Base-by-base conservation (phyloP, 2,113 vertebrate species). In the Salvator merianae region DNA sequence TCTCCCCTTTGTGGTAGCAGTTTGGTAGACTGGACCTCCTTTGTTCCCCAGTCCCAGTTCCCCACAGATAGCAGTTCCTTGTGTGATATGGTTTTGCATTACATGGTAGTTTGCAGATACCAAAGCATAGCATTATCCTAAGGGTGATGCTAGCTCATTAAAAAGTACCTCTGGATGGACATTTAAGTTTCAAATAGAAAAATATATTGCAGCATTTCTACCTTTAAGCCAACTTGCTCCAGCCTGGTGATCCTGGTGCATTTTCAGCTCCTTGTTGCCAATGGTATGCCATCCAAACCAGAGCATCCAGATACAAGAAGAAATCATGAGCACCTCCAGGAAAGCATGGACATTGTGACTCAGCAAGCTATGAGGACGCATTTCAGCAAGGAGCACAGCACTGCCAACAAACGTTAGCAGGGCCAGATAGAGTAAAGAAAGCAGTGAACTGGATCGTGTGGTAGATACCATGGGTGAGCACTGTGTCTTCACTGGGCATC, bases 171-270 rank as follows among this genome's bases (percentile, higher is more conserved):
- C 7, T 7, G 38, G 36, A 24, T 10, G 22, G 3, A 10, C 22
- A 28, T 73, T 13, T 24, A 26, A 24, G 24, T 28, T 28, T 22
- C 43, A 59, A 59, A 20, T 20, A 59, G 55, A 59, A 59, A 59
- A 22, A 32, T 32, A n/a, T 34, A 14, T 40, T 66, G 34, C 63
- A 75, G 38, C 34, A 30, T 72, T 78, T 40, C 55, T 86, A 91
- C 90, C 88, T 81, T 89, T 91, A 22, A 91, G 77, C 90, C 90
- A 91, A 75, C 81, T 89, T 36, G 88, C 88, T 70, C 90, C 90
- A 63, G 90, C 88, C 20, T 91, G 90, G 59, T 86, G 86, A 79
- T 91, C 90, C 65, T 89, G 85, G n/a, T 86, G 84, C 79, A 68
- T 81, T 77, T 84, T 84, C 26, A 83, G 79, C 36, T 82, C 72